Percentiles rank a stretch among this genome's conserved stretches.
These are phyloP conservation scores for Amblyopsis rosae DNA, from an alignment of 2,113 vertebrate genomes.

Conservation along the genomic window DNA sequence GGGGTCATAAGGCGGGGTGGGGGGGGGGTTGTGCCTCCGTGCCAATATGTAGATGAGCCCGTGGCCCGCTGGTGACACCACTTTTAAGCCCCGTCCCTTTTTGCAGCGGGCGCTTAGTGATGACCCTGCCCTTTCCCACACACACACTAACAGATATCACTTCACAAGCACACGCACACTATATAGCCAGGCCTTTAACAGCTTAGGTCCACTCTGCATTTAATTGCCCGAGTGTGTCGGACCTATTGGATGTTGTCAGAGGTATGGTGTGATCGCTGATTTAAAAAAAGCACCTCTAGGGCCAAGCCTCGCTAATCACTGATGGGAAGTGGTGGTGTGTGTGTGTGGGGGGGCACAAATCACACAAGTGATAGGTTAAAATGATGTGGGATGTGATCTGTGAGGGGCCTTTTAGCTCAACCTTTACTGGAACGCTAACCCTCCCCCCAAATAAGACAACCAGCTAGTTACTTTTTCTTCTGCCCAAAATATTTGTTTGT, in stretches of 20 bases:
- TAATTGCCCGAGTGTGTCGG: slow-evolving; percentile 64
- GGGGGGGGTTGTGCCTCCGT: slow-evolving; percentile 50
- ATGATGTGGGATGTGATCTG: slow-evolving; percentile 53
- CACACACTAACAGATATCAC: slow-evolving; percentile 33
- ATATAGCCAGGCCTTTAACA: slow-evolving; percentile 61
- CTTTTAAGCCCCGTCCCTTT: slow-evolving; percentile 52
- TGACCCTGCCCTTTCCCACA: not conserved
- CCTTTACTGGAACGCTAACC: slow-evolving; percentile 45
- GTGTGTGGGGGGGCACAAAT: slow-evolving; percentile 49
- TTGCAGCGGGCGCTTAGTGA: not conserved
- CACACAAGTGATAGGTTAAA: slow-evolving; percentile 61
- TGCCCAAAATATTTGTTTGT: no score
- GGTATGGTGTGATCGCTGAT: slow-evolving; percentile 62
- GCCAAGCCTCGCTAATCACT: slow-evolving; percentile 34
- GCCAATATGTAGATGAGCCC: slow-evolving; percentile 76
- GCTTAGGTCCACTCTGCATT: slow-evolving; percentile 55
- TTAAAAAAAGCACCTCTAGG: slow-evolving; percentile 56
- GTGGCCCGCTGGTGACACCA: slow-evolving; percentile 71
- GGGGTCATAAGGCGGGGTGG: slow-evolving; percentile 67
- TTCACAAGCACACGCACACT: slow-evolving; percentile 15
- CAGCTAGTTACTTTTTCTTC: slow-evolving; percentile 4
- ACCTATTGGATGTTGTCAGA: slow-evolving; percentile 73
- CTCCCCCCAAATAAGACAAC: slow-evolving; percentile 47
- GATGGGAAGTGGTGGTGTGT: not conserved
- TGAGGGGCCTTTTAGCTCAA: slow-evolving; percentile 49